Conservation (phyloP, 2,888 invertebrate genomes). For the Cremastinae sp. region DNA sequence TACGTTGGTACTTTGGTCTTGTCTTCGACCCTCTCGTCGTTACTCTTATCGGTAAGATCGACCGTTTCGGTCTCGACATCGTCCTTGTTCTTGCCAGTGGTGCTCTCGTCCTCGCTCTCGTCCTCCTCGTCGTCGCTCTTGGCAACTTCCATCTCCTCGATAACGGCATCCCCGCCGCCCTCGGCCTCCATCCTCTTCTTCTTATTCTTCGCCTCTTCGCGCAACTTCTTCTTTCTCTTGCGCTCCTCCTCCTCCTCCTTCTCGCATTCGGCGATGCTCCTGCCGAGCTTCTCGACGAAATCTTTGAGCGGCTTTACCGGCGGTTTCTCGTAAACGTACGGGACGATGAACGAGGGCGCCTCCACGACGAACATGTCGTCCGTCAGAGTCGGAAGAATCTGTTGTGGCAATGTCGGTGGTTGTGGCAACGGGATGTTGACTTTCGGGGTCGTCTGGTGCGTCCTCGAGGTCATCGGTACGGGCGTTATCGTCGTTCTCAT, state of each 20-base stretch:
- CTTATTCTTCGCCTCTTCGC: slow-evolving; percentile 80
- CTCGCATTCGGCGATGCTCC: slow-evolving; percentile 84
- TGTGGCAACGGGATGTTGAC: slow-evolving; percentile 54
- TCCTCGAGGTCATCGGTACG: slow-evolving; percentile 80
- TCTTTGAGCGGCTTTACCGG: slow-evolving; percentile 89
- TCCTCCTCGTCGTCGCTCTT: slow-evolving; percentile 74
- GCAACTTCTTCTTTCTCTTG: slow-evolving; percentile 76
- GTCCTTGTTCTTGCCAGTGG: slow-evolving; percentile 47
- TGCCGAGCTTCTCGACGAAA: slow-evolving; percentile 85
- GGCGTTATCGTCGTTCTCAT: slow-evolving; percentile 84
- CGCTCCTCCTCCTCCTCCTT: slow-evolving; percentile 81
- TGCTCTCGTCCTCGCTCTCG: slow-evolving; percentile 64
- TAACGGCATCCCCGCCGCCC: slow-evolving; percentile 75
- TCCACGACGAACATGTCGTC: slow-evolving; percentile 97
- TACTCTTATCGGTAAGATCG: slow-evolving; percentile 66
- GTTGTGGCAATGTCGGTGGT: slow-evolving; percentile 77
- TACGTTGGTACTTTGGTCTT: slow-evolving; percentile 85
- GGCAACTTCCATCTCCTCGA: no score
- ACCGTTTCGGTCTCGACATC: slow-evolving; percentile 63
- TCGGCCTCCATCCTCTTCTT: slow-evolving; percentile 67
- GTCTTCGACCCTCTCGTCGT: slow-evolving; percentile 66
- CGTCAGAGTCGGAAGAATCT: slow-evolving; percentile 90
- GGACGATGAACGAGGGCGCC: slow-evolving; percentile 95
- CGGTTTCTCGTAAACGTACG: slow-evolving; percentile 95
- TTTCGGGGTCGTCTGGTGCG: slow-evolving; percentile 72